Evolutionary conservation across 2,113 vertebrate species (phyloP), one percentile per base, ranked within the genome.

Genomic region (Cynopterus brachyotis): DNA sequence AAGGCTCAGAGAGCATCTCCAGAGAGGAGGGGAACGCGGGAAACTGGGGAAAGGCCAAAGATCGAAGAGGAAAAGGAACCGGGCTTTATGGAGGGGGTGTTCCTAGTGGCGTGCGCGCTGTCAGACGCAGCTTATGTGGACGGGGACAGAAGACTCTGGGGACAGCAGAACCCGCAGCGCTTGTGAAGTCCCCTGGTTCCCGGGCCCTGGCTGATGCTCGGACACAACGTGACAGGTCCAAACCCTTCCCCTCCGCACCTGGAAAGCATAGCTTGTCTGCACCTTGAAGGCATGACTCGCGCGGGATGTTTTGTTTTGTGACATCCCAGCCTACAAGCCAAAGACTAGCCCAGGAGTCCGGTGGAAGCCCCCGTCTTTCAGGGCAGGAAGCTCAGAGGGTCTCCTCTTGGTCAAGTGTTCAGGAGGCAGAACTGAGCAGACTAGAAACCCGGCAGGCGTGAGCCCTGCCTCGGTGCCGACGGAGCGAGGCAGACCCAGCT

Each of bases 1-100:
- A 1, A 47, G 66, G 20, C 42, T 62, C 64, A 3, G 60, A 12
- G 20, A 8, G 9, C 1, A 28, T 37, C 17, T 84, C 35, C 59
- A 22, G 28, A 7, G 45, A 22, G 2, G 0, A 19, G 32, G 62
- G 35, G n/a, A 19, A 0, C 3, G 28, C 62, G 16, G 32, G 15
- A 13, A 20, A 50, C 3, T 45, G 19, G 3, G 2, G 26, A 40
- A 45, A 57, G 13, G 0, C 12, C 17, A 28, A 3, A 17, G 0
- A 1, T 1, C 0, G 5, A 10, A 24, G 4, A 8, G 5, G 5
- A 12, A 35, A n/a, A 57, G 47, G 32, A 30, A 0, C 3, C 0
- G 13, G 35, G 15, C 47, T 64, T 66, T 10, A 11, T 2, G 1
- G 45, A 26, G 0, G 37, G 35, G 73, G 53, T 2, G 0, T 55